Evolutionary conservation across 2,797 vertebrate species (phyloP), one percentile per base, ranked within the genome.

Genomic region (Petrocephalus sullivani): DNA sequence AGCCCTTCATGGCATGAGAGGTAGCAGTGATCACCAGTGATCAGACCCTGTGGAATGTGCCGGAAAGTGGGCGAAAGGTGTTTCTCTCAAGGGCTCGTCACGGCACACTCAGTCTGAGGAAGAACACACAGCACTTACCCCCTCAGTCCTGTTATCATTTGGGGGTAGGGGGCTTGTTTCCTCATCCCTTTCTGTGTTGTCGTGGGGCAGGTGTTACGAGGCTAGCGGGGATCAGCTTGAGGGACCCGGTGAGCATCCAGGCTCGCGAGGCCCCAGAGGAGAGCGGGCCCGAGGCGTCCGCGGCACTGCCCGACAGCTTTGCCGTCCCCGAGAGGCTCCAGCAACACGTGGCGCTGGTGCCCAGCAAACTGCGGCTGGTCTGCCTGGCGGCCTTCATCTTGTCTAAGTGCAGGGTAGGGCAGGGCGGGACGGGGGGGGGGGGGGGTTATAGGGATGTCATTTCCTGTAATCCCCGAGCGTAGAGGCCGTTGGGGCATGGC

Each of bases 291-390:
- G 6, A 53, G 3, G 23, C 7, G 0, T 87, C 7, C 1, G 1
- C 2, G 0, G 7, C 85, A 81, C 94, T 93, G 37, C 91, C 91
- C 0, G 94, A 96, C 53, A 94, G 95, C 92, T 99, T 98, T 21
- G 94, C 97, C 0, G 91, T 99, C 3, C 98, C 98, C 0, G 96
- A 96, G 88, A 95, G 92, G 4, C 95, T 99, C 7, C 91, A 95
- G 81, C 98, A 99, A 93, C 95, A 96, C 0, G 93, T 97, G 58
- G 88, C 96, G 2, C 46, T 99, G 89, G 97, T 99, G 86, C 98
- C 98, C 88, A 97, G 97, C 94, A 99, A 99, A 90, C 61, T 99
- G 90, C 93, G 96, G 10, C 96, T 99, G 23, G 98, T 99, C 71
- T 97, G 95, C 0, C 94, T 99, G 87, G 97, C 97, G 0, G 96